phyloP scores from a whole-genome alignment of 2,113 vertebrate genomes.

The Chrysochloris asiatica region DNA sequence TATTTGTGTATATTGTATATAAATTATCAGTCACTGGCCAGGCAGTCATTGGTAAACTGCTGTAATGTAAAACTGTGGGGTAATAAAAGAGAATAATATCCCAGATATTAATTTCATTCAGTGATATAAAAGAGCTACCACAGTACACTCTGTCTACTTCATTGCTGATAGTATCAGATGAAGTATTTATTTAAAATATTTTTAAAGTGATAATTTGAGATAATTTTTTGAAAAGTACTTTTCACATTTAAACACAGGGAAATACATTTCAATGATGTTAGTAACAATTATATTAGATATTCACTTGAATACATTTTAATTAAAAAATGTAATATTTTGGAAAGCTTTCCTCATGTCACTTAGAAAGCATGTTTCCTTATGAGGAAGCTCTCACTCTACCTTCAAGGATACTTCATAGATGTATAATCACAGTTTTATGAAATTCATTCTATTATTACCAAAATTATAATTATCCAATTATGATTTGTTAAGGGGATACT shows the following conservation, averaged over 20 bases:
- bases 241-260: neutral
- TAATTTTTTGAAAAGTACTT: neutral
- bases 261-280: neutral
- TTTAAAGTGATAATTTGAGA: neutral
- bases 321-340: neutral
- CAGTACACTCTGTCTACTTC: fast-evolving
- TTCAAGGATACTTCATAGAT: neutral
- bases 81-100: neutral
- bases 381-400: neutral
- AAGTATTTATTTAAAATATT: neutral
- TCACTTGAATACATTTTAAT: neutral
- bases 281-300: neutral
- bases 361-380: neutral
- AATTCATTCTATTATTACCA: slow-evolving; percentile 31
- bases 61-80: neutral
- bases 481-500: neutral
- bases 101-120: neutral
- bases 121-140: neutral
- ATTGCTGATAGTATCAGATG: too few relatives aligned
- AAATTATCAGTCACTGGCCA: too few relatives aligned
- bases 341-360: neutral
- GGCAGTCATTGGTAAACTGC: neutral
- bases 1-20: neutral
- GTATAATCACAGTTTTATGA: neutral
- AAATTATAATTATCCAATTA: slow-evolving; percentile 1